A percentile compares a stretch with the other conserved stretches of the same genome.
These are phyloP conservation scores for Sebastiscus tertius DNA, from an alignment of 2,797 vertebrate genomes.

Conservation along the genomic window DNA sequence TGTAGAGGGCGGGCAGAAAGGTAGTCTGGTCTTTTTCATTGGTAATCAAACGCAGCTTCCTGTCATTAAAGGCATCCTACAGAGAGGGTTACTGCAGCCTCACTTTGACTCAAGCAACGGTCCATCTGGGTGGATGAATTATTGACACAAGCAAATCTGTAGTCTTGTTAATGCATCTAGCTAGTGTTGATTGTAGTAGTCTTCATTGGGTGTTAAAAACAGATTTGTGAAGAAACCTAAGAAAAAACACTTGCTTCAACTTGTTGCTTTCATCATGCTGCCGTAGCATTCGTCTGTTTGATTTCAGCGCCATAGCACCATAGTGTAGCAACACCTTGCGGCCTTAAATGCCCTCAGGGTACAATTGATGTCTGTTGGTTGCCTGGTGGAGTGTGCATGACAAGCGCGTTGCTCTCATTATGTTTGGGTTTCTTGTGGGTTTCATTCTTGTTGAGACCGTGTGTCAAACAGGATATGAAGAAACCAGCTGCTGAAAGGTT, in stretches of 20 bases:
- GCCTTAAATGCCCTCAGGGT: slow-evolving; percentile 31
- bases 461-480: slow-evolving; percentile 60
- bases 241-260: not conserved
- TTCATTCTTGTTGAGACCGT: slow-evolving; percentile 32
- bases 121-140: slow-evolving; percentile 26
- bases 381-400: slow-evolving; percentile 19
- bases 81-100: slow-evolving; percentile 13
- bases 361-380: not conserved
- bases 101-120: slow-evolving; percentile 16
- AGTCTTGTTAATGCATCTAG: not conserved
- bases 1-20: not conserved
- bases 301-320: not conserved
- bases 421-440: slow-evolving; percentile 48
- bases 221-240: not conserved
- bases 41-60: slow-evolving; percentile 41
- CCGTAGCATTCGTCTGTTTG: not conserved
- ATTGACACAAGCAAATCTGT: slow-evolving; percentile 28
- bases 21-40: slow-evolving; percentile 4
- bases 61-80: slow-evolving; percentile 46
- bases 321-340: not conserved
- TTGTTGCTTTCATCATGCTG: not conserved
- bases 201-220: not conserved
- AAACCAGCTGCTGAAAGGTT: slow-evolving; percentile 15
- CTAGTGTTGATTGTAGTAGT: not conserved
- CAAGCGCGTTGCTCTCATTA: slow-evolving; percentile 27